phyloP scores from a whole-genome alignment of 2,888 invertebrate species.

The Lycophotia porphyrea region DNA sequence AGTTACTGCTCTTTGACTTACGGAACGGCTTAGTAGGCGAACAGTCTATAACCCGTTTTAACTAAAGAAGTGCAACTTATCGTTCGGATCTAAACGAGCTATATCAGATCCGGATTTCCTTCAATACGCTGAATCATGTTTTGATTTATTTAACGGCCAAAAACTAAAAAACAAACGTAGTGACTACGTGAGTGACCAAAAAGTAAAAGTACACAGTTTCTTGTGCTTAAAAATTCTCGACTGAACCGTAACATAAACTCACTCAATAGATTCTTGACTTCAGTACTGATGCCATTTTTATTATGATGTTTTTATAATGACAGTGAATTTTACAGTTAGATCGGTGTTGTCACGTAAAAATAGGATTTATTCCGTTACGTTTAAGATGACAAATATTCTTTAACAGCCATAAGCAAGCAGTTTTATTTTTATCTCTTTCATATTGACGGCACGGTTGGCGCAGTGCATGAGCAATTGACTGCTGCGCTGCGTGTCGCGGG shows the following conservation, averaged over 20 bases:
- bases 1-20: neutral
- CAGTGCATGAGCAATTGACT: too few species aligned
- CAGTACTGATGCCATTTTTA: conserved; percentile 9
- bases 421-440: neutral
- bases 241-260: conserved; percentile 20
- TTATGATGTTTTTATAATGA: conserved; percentile 29
- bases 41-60: conserved; percentile 23
- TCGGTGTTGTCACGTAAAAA: neutral
- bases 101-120: conserved; percentile 35
- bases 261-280: conserved; percentile 31
- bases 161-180: conserved; percentile 28
- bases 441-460: too few species aligned
- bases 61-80: conserved; percentile 48
- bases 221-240: conserved; percentile 24
- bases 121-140: conserved; percentile 49
- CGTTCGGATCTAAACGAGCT: conserved; percentile 51
- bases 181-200: conserved; percentile 11
- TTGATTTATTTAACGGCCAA: conserved; percentile 36
- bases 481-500: too few species aligned
- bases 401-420: neutral
- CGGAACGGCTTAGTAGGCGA: too few species aligned
- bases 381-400: neutral
- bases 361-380: neutral
- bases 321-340: conserved; percentile 15
- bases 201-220: conserved; percentile 14